phyloP scores from a whole-genome alignment of 1,140 invertebrate species.

The Stegodyphus mimosarum region DNA sequence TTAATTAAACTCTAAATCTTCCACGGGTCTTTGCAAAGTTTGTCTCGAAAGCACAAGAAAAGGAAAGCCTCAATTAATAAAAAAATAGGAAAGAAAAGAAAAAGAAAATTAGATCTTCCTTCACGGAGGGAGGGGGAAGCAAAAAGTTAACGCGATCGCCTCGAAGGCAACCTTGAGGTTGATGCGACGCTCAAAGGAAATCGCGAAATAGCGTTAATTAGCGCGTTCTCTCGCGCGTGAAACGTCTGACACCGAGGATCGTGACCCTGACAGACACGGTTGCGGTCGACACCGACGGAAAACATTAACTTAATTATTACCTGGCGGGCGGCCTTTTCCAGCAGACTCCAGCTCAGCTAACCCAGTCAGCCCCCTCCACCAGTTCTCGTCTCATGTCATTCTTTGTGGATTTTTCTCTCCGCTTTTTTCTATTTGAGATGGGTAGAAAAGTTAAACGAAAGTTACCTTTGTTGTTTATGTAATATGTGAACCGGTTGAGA shows the following conservation, averaged over 20 bases:
- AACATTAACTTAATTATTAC: constrained; percentile 61
- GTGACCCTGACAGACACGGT: constrained; percentile 59
- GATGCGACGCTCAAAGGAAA: constrained; percentile 33
- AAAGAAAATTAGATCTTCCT: background rate
- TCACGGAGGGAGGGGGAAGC: background rate
- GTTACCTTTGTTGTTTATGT: too few species aligned
- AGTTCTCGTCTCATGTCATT: background rate
- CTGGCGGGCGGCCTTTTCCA: background rate
- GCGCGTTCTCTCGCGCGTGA: constrained; percentile 42
- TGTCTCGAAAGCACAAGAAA: too few species aligned
- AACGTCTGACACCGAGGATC: constrained; percentile 51
- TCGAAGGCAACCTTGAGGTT: background rate
- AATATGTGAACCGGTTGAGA: too few species aligned
- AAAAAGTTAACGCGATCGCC: background rate
- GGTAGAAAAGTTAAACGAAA: too few species aligned
- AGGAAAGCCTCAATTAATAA: too few species aligned
- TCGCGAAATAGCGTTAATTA: constrained; percentile 46
- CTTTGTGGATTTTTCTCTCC: background rate
- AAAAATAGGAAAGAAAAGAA: background rate
- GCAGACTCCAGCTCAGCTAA: background rate
- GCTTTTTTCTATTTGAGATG: too few species aligned
- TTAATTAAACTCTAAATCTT: too few species aligned
- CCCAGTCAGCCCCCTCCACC: background rate
- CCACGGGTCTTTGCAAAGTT: too few species aligned
- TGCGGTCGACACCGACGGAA: constrained; percentile 46